Evolutionary conservation across 2,113 vertebrate species (phyloP).

Genomic region (zebrafish (Danio rerio)): GRCz12tu NC_133177.1:61219501-61220000

Average conservation of each 20-base stretch:
- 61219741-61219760: conserved; percentile 88
- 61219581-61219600: too few species aligned
- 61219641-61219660: conserved; percentile 85
- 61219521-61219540: too few species aligned
- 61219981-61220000: too few species aligned
- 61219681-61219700: conserved; percentile 89
- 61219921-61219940: too few species aligned
- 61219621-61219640: conserved; percentile 81
- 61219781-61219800: conserved; percentile 83
- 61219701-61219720: conserved; percentile 85
- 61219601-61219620: too few species aligned
- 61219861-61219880: neutral
- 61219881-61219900: neutral
- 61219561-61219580: too few species aligned
- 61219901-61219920: neutral
- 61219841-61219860: neutral
- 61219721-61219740: conserved; percentile 86
- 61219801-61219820: neutral
- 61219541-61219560: too few species aligned
- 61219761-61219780: conserved; percentile 92
- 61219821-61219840: conserved; percentile 66
- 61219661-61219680: conserved; percentile 89
- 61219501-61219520: too few species aligned
- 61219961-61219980: too few species aligned
- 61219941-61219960: too few species aligned